Evolutionary conservation across 2,113 vertebrate species (phyloP).

Genomic region (Struthio camelus): DNA sequence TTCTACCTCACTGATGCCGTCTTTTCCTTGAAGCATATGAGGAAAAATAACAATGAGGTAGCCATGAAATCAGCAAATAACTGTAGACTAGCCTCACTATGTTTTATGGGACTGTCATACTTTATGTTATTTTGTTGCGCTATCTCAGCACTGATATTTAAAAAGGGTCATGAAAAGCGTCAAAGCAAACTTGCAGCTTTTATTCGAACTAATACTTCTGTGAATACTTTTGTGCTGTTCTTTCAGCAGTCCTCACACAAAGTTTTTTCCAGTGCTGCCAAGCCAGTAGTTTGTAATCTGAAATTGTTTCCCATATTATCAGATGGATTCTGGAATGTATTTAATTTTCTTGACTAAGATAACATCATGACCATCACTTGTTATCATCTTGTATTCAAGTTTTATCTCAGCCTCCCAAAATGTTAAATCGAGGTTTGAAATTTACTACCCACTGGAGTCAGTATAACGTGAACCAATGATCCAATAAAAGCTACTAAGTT

Average conservation of each 20-base stretch:
- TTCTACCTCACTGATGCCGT: not conserved
- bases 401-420: not conserved
- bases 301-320: not conserved
- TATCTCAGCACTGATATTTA: not conserved
- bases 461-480: not conserved
- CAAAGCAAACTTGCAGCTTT: not conserved
- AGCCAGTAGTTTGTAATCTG: not conserved
- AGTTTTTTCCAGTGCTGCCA: not conserved
- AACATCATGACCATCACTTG: not conserved
- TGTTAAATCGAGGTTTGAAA: not conserved
- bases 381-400: not conserved
- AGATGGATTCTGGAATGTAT: not conserved
- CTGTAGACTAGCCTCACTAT: not conserved
- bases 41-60: not conserved
- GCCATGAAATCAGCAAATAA: not conserved
- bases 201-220: not conserved
- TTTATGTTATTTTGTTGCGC: not conserved
- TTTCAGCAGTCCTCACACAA: not conserved
- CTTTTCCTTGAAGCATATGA: not conserved
- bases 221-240: not conserved
- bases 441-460: not conserved
- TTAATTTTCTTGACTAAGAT: conserved; percentile 2
- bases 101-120: not conserved
- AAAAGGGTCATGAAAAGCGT: not conserved
- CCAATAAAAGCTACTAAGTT: not conserved